These are phyloP conservation scores for Phortica okadai DNA, from an alignment of 2,888 invertebrate genomes.

Conservation along the genomic window DNA sequence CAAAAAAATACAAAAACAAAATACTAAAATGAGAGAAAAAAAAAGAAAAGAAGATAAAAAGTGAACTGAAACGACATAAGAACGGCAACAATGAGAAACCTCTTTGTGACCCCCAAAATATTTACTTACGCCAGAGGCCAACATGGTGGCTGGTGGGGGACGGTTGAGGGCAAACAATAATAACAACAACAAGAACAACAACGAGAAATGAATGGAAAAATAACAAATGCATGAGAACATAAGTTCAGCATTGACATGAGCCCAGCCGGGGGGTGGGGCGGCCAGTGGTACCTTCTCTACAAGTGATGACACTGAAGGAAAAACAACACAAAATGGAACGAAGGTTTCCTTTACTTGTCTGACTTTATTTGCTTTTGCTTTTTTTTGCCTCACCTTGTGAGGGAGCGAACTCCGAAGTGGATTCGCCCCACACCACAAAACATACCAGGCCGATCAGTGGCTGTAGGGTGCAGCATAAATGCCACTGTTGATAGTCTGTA, in stretches of 20 bases:
- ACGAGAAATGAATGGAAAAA: background rate
- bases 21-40: slow-evolving; percentile 44
- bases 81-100: background rate
- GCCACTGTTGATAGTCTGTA: too few species aligned
- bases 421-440: too few species aligned
- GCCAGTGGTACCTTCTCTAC: background rate
- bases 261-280: background rate
- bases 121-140: background rate
- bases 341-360: background rate
- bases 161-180: background rate
- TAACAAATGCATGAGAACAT: slow-evolving; percentile 5
- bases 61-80: slow-evolving; percentile 21
- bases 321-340: background rate
- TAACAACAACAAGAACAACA: background rate
- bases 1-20: slow-evolving; percentile 15
- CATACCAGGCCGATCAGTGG: too few species aligned
- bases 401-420: too few species aligned
- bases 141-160: background rate
- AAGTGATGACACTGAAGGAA: background rate
- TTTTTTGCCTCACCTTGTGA: background rate
- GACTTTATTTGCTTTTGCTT: background rate
- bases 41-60: slow-evolving; percentile 37
- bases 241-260: background rate
- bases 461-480: too few species aligned
- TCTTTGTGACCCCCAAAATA: too few species aligned